Base-by-base conservation (phyloP, 2,888 invertebrate species). In the Drosophila setosimentum region DNA sequence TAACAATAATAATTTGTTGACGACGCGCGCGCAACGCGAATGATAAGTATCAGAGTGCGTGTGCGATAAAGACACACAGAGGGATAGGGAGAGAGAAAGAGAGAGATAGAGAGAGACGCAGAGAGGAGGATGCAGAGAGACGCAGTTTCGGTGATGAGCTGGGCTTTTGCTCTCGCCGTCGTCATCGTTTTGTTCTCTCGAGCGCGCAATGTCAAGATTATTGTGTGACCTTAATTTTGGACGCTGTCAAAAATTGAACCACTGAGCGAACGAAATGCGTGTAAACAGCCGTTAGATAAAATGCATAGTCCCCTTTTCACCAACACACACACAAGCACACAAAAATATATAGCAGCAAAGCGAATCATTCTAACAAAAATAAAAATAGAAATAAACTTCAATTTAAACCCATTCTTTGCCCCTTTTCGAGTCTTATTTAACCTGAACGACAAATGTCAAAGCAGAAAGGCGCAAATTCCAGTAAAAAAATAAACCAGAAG, bases 141-240 rank as follows among this genome's bases (percentile, higher is more conserved):
- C 37, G 35, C 2, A 42, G 42, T 51, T 49, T 63, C 54, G 59
- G 33, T 30, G 77, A 55, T 55, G 68, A 77, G 78, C 77, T 76
- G 63, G 37, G 72, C 55, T 60, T 66, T 54, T 54, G 53, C 45
- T 54, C 37, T 24, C 45, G 64, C 24, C 21, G 13, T 33, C 63
- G 62, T 72, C 66, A 70, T 71, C 67, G 59, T 76, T 68, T 62
- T 37, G 66, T 80, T 60, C 53, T 77, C 77, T 61, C 13, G 40
- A 16, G 40, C 78, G 75, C 73, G 68, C 86, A 86, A 86, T 86
- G 86, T 86, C 86, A 89, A 86, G 86, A 87, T 82, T 87, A 74
- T 72, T 68, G 72, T 81, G 80, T 81, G 82, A 89, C 89, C 86
- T 84, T 87, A 82, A 82, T 86, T 84, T 69, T 66, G 80, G 76